Conservation (phyloP, 2,113 vertebrate genomes). For the Thunnus maccoyii region DNA sequence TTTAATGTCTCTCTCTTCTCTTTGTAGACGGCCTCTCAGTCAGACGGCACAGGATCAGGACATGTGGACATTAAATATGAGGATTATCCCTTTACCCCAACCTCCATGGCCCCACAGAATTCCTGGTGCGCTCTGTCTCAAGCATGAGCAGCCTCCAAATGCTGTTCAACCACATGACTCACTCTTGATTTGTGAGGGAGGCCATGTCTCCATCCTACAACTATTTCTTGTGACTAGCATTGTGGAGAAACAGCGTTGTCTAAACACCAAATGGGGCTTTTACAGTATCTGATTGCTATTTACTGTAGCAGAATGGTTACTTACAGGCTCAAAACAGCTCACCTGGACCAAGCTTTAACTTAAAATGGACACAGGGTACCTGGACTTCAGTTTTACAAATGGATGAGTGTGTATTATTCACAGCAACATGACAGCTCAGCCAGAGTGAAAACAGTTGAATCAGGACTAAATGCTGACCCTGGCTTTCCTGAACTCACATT, state of each 20-base stretch:
- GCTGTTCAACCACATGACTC: background rate
- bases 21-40: constrained; percentile 81
- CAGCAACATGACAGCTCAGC: background rate
- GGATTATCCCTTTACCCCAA: constrained; percentile 89
- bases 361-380: constrained; percentile 11
- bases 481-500: constrained; percentile 5
- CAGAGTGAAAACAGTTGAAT: background rate
- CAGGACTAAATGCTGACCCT: background rate
- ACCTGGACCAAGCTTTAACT: constrained; percentile 11
- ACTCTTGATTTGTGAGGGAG: background rate
- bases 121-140: constrained; percentile 94
- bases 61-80: constrained; percentile 94
- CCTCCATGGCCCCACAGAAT: constrained; percentile 86
- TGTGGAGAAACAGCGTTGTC: background rate
- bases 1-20: background rate
- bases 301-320: constrained; percentile 6
- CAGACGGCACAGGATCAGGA: constrained; percentile 80
- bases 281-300: background rate
- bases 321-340: background rate
- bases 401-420: background rate
- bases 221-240: background rate
- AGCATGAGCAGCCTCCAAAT: constrained; percentile 84
- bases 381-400: background rate
- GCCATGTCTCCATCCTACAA: background rate
- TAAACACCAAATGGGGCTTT: background rate